These are phyloP conservation scores for Psephotus haematonotus DNA, from an alignment of 2,113 vertebrate genomes.

Conservation along the genomic window DNA sequence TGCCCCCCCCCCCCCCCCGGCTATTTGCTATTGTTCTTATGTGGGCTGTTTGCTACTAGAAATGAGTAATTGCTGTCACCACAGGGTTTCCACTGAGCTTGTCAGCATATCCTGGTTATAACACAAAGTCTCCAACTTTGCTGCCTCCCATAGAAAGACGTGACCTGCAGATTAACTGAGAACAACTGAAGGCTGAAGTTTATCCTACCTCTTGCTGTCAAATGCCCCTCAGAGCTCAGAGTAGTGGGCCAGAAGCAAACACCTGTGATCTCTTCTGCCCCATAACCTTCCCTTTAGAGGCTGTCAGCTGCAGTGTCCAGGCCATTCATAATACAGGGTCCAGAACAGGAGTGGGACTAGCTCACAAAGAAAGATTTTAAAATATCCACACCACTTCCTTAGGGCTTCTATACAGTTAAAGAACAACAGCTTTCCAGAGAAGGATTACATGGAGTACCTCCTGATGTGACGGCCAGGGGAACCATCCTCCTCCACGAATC, in stretches of 20 bases:
- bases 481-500: background rate
- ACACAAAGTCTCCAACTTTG: background rate
- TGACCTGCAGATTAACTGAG: constrained; percentile 15
- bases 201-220: background rate
- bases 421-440: background rate
- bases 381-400: background rate
- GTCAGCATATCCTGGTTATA: background rate
- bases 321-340: background rate
- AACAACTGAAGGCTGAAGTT: background rate
- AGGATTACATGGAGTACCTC: background rate
- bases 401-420: background rate
- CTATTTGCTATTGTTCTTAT: background rate
- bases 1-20: background rate
- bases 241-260: background rate
- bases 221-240: background rate
- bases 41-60: background rate
- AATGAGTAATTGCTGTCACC: constrained; percentile 31
- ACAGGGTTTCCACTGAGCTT: background rate
- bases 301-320: background rate
- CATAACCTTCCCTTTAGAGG: background rate
- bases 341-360: background rate
- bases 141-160: background rate
- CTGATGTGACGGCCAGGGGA: background rate
- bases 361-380: background rate
- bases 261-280: background rate